These are phyloP conservation scores for Platyrinchus mystaceus DNA, from an alignment of 2,797 vertebrate species.

Conservation along the genomic window DNA sequence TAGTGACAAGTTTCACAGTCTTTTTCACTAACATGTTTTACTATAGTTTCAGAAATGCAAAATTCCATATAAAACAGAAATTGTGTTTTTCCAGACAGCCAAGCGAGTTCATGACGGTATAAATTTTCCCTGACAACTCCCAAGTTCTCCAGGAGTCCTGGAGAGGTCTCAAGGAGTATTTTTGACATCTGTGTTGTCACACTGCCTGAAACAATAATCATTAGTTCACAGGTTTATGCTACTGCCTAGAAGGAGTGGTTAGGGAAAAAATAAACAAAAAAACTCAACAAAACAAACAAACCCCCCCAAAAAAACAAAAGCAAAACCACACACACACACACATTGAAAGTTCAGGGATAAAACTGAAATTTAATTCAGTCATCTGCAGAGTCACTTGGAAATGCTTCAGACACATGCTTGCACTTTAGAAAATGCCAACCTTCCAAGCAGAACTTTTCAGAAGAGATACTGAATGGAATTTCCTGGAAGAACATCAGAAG, in stretches of 20 bases:
- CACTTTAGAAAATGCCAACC: background rate
- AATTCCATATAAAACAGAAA: background rate
- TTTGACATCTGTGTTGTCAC: background rate
- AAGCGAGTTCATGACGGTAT: background rate
- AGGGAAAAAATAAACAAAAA: too few relatives aligned
- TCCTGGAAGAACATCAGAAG: background rate
- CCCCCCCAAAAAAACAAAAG: background rate
- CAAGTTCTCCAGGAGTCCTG: background rate
- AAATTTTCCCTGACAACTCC: background rate
- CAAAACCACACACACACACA: background rate
- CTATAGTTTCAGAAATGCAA: background rate
- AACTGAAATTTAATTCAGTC: background rate
- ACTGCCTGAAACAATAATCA: background rate
- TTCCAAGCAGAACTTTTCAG: background rate
- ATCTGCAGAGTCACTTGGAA: background rate
- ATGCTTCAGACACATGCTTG: background rate
- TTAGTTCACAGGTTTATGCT: background rate
- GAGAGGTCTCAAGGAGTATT: background rate
- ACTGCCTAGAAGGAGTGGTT: background rate
- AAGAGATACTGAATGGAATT: background rate
- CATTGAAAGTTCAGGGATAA: background rate
- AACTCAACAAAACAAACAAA: background rate
- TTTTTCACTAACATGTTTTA: background rate
- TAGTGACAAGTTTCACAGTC: background rate
- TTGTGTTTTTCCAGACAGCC: background rate